Base-by-base conservation (phyloP, 2,888 invertebrate species). In the Marronus borbonicus region DNA sequence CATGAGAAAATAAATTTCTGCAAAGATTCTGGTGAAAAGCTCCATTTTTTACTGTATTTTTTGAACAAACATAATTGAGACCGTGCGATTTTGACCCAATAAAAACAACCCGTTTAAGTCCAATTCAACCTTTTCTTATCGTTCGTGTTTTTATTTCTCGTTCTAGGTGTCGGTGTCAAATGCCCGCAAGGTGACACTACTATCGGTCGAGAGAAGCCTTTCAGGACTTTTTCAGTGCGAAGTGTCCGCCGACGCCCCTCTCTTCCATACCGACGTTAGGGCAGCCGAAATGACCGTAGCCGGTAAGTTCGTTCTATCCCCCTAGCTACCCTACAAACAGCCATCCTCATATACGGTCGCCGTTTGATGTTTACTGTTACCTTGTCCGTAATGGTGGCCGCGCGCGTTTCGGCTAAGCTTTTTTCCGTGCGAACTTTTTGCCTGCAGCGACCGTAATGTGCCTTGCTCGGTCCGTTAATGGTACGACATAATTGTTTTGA, bases 161-260 rank as follows among this genome's bases (percentile, higher is more conserved):
- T 62, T 87, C 49, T 91, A 94, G 94, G 88, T 93, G 79, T 90
- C 91, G 3, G 91, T 91, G 83, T 94, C 94, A 14, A 93, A 94
- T 85, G 90, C 91, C 83, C 91, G 93, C 84, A 91, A 92, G 85
- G 94, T 94, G 80, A 91, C 93, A 28, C 89, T 94, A 83, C 90
- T 92, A 82, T 92, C 93, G 84, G 91, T 94, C 84, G 92, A 92
- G 84, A 90, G 93, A 65, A 90, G 92, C 14, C 90, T 93, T 81
- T 92, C 93, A 78, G 94, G 94, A 2, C 88, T 89, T 81, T 94
- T 93, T 89, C 93, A 92, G 88, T 94, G 94, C 86, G 94, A 94
- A 85, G 94, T 94, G 76, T 93, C 94, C 0, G 94, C 93, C 0
- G 94, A 94, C 83, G 92, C 92, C 0, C 94, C 94, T 0, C 89